phyloP scores from a whole-genome alignment of 2,888 invertebrate species.

The Carpatolechia fugitivella region DNA sequence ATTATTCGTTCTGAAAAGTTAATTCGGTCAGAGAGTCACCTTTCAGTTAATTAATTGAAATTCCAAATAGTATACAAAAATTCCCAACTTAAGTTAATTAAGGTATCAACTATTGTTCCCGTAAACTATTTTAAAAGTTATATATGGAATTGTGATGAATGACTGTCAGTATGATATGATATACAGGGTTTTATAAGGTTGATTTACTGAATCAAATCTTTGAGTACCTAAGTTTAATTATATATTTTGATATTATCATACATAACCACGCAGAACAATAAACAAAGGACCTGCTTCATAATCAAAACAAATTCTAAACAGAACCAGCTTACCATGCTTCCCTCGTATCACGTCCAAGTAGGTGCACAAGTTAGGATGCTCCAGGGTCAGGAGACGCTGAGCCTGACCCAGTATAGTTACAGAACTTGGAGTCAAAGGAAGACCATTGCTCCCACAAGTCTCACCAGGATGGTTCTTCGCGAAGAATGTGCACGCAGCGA shows the following conservation, averaged over 20 bases:
- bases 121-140: too few species aligned
- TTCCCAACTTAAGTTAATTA: too few species aligned
- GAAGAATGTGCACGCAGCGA: slow-evolving; percentile 95
- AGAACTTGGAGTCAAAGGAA: slow-evolving; percentile 97
- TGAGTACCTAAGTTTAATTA: too few species aligned
- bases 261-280: neutral
- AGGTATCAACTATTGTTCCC: too few species aligned
- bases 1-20: slow-evolving; percentile 85
- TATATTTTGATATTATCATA: too few species aligned
- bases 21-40: too few species aligned
- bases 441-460: slow-evolving; percentile 96
- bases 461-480: slow-evolving; percentile 94
- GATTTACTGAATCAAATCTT: too few species aligned
- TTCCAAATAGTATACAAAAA: too few species aligned
- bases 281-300: neutral
- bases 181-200: too few species aligned
- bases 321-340: slow-evolving; percentile 89
- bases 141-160: too few species aligned
- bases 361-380: slow-evolving; percentile 90
- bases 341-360: slow-evolving; percentile 95
- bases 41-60: too few species aligned
- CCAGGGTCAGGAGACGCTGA: slow-evolving; percentile 87
- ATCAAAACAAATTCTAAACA: neutral
- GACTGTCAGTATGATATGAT: too few species aligned
- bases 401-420: slow-evolving; percentile 95